Evolutionary conservation across 1,140 invertebrate genomes (phyloP).

Genomic region (Heterodera schachtii): DNA sequence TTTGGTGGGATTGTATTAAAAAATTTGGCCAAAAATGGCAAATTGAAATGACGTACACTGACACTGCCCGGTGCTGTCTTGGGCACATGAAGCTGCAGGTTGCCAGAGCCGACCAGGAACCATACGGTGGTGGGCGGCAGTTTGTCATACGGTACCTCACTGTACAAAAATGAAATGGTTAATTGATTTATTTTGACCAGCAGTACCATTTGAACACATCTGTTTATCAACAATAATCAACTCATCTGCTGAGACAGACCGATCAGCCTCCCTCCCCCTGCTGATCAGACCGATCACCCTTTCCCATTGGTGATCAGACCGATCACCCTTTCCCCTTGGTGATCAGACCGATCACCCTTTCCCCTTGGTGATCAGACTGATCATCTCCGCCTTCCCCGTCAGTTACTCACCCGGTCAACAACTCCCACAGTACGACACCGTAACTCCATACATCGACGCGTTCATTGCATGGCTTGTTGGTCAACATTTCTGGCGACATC

Average conservation of each 20-base stretch:
- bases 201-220: too few species aligned
- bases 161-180: neutral
- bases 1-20: neutral
- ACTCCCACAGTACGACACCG: constrained; percentile 69
- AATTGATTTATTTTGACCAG: too few species aligned
- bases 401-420: constrained; percentile 73
- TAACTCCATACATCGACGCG: constrained; percentile 86
- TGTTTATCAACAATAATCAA: too few species aligned
- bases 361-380: too few species aligned
- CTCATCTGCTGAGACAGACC: too few species aligned
- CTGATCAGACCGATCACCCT: too few species aligned
- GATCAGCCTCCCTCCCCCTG: too few species aligned
- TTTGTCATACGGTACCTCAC: constrained; percentile 84
- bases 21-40: neutral
- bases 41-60: constrained; percentile 41
- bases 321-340: too few species aligned
- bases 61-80: constrained; percentile 80
- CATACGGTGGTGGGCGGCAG: constrained; percentile 96
- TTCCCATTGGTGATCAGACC: too few species aligned
- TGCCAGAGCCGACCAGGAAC: constrained; percentile 93
- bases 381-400: too few species aligned
- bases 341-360: too few species aligned
- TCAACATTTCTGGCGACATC: constrained; percentile 93
- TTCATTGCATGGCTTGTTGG: constrained; percentile 85
- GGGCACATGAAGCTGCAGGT: constrained; percentile 85